These are phyloP conservation scores for Chalcis sispes DNA, from an alignment of 2,888 invertebrate genomes.

Conservation along the genomic window DNA sequence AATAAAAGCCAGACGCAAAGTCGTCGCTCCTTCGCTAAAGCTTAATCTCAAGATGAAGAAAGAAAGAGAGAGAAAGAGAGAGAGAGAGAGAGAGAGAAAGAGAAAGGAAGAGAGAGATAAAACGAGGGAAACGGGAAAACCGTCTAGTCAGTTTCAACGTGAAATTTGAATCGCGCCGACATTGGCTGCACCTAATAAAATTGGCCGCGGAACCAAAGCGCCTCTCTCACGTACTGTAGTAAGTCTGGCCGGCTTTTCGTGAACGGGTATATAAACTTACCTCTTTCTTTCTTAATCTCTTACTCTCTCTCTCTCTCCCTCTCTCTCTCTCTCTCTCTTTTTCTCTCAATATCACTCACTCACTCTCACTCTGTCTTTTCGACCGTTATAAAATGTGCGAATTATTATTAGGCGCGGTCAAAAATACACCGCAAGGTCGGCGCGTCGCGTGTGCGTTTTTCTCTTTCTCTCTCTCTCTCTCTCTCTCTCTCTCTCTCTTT, in stretches of 20 bases:
- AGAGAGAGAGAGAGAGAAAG: no score
- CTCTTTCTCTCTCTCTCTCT: conserved; percentile 22
- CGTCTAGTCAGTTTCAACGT: no score
- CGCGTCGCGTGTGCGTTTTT: conserved; percentile 59
- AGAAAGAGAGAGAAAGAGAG: no score
- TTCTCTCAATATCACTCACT: neutral
- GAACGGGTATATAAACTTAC: no score
- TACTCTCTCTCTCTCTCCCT: neutral
- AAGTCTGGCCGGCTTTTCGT: no score
- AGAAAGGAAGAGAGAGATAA: no score
- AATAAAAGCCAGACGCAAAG: no score
- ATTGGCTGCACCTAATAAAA: conserved; percentile 21
- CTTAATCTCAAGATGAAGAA: no score
- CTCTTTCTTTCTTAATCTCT: no score
- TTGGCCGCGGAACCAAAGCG: neutral
- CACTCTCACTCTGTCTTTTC: conserved; percentile 7
- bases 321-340: neutral
- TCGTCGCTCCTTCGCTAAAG: no score
- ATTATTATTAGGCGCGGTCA: conserved; percentile 73
- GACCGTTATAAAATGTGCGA: conserved; percentile 71
- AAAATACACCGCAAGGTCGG: conserved; percentile 75
- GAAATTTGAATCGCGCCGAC: no score
- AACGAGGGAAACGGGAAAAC: no score
- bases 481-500: neutral
- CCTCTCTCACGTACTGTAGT: neutral